phyloP scores from a whole-genome alignment of 2,113 vertebrate species.

The Dryoscopus gambensis region DNA sequence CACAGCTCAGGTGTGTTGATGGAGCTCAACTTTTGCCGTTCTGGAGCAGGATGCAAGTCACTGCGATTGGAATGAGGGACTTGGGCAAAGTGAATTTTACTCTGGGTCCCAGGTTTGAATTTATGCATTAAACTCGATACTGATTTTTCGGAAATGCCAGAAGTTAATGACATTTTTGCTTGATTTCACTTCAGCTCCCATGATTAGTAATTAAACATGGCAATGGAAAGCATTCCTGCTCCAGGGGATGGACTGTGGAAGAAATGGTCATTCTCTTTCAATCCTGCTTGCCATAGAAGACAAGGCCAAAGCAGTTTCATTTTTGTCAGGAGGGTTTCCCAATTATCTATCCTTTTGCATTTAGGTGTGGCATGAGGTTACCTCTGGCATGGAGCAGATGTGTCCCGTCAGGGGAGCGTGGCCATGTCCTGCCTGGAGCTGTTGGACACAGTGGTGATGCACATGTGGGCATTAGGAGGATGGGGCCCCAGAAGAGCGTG shows the following conservation, averaged over 20 bases:
- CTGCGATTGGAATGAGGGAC: background rate
- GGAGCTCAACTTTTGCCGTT: background rate
- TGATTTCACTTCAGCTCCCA: background rate
- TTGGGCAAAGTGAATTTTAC: background rate
- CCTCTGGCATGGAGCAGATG: background rate
- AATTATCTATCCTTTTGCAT: accelerated
- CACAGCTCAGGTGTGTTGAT: background rate
- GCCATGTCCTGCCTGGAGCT: background rate
- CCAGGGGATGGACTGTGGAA: background rate
- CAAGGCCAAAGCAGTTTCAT: background rate
- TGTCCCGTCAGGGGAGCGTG: accelerated
- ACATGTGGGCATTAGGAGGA: accelerated
- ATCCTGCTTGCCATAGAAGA: background rate
- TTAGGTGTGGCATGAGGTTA: accelerated
- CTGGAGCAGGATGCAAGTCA: background rate
- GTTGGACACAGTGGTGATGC: background rate
- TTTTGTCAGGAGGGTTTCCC: background rate
- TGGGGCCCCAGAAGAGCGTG: background rate
- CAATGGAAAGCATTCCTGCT: background rate
- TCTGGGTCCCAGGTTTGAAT: background rate
- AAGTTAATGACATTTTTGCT: background rate
- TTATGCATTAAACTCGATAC: background rate
- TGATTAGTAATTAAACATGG: background rate
- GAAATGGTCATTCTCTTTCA: background rate
- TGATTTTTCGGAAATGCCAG: background rate